These are phyloP conservation scores for Brachystomella parvula DNA, from an alignment of 1,140 invertebrate species.

Conservation along the genomic window DNA sequence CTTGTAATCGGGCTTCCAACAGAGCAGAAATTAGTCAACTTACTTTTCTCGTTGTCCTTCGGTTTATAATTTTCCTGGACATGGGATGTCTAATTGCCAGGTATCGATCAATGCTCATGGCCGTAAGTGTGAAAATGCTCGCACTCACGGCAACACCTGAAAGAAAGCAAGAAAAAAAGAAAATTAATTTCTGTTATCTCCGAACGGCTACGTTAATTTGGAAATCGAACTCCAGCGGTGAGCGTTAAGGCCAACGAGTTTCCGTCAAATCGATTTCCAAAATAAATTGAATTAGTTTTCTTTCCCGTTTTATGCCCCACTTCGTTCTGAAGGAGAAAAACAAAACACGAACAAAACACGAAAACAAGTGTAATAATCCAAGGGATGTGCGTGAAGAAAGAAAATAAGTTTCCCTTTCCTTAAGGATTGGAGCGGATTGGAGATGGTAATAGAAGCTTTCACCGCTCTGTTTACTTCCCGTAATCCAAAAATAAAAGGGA, in stretches of 20 bases:
- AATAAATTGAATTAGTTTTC: background rate
- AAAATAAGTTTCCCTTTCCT: too few species aligned
- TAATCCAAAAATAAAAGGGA: too few species aligned
- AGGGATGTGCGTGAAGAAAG: background rate
- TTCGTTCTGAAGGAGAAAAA: background rate
- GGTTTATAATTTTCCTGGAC: constrained; percentile 55
- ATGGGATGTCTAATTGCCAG: constrained; percentile 66
- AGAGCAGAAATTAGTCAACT: too few species aligned
- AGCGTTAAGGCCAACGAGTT: background rate
- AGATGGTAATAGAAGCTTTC: too few species aligned
- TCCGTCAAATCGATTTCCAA: background rate
- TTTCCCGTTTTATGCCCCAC: background rate
- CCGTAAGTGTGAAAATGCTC: constrained; percentile 67
- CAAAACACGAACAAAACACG: too few species aligned
- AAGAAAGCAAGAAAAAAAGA: constrained; percentile 27
- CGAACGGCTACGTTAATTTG: too few species aligned
- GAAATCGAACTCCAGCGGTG: background rate
- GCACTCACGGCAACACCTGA: constrained; percentile 65
- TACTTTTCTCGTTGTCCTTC: constrained; percentile 51
- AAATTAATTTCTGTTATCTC: background rate
- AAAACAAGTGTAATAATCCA: too few species aligned
- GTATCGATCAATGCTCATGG: constrained; percentile 66
- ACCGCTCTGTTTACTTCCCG: too few species aligned
- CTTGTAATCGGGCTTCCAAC: too few species aligned
- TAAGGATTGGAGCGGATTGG: too few species aligned